Conservation (phyloP, 1,140 invertebrate genomes). For the Drosophila funebris region DNA sequence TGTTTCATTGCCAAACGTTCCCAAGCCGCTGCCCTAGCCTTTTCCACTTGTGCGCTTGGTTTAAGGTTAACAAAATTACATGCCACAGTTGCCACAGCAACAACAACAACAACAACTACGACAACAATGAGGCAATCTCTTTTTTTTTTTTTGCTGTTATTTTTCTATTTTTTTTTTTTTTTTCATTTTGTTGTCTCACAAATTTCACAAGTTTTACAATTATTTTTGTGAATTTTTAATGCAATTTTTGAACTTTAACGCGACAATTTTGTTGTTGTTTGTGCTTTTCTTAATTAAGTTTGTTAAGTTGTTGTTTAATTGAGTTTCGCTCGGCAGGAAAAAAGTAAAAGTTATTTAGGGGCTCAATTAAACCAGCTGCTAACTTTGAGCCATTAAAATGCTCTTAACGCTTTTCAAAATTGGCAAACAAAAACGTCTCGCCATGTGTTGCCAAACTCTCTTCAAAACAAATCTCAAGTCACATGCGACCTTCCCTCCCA, state of each 20-base stretch:
- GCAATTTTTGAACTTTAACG: conserved; percentile 61
- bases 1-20: conserved; percentile 49
- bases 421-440: conserved; percentile 14
- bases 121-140: conserved; percentile 42
- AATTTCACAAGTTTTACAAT: conserved; percentile 53
- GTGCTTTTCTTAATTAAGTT: conserved; percentile 5
- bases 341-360: conserved; percentile 70
- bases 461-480: conserved; percentile 13
- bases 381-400: conserved; percentile 40
- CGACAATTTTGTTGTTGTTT: conserved; percentile 33
- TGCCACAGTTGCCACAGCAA: conserved; percentile 48
- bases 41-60: not conserved
- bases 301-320: conserved; percentile 27
- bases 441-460: conserved; percentile 34
- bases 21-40: not conserved
- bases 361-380: conserved; percentile 57
- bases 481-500: not conserved
- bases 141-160: conserved; percentile 41
- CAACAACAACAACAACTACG: conserved; percentile 13
- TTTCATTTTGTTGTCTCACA: too few relatives aligned
- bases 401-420: conserved; percentile 22
- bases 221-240: conserved; percentile 44
- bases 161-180: conserved; percentile 38
- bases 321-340: conserved; percentile 35
- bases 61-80: conserved; percentile 58